Conservation (phyloP, 2,888 invertebrate genomes). For the Eurytoma adleriae region DNA sequence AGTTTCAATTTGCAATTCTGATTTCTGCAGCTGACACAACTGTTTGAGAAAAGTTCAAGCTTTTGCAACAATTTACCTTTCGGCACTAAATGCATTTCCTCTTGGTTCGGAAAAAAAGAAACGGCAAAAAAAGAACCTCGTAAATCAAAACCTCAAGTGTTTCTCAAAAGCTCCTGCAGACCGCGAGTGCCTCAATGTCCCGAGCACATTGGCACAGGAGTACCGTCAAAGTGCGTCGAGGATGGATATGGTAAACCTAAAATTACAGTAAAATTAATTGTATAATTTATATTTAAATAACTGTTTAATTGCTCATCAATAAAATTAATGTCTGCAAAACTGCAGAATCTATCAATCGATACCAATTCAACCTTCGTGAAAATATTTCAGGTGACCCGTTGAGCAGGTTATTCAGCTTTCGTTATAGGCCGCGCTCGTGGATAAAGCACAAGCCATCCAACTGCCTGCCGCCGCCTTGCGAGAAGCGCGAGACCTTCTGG, state of each 20-base stretch:
- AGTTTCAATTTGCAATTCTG: neutral
- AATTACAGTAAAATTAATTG: neutral
- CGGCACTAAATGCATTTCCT: conserved; percentile 44
- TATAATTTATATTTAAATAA: neutral
- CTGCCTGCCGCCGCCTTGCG: conserved; percentile 4
- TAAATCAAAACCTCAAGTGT: neutral
- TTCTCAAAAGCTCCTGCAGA: conserved; percentile 24
- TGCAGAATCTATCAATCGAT: too few species aligned
- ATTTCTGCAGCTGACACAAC: conserved; percentile 7
- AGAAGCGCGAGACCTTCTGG: conserved; percentile 50
- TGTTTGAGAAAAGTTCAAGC: neutral
- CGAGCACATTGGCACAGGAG: neutral
- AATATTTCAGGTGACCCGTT: neutral
- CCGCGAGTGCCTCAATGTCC: conserved; percentile 46
- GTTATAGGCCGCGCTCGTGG: neutral
- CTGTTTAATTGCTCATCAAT: too few species aligned
- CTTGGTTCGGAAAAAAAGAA: conserved; percentile 46
- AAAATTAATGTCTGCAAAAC: too few species aligned
- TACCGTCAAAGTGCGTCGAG: conserved; percentile 54
- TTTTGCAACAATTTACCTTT: conserved; percentile 9
- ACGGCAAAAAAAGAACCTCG: neutral
- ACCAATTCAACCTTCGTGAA: too few species aligned
- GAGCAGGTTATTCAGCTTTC: conserved; percentile 1
- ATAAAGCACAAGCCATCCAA: conserved; percentile 43
- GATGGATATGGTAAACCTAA: conserved; percentile 37